Percentiles rank a stretch among this genome's conserved stretches.
Evolutionary conservation across 2,113 vertebrate genomes (phyloP).

Genomic region (Cryptotis parvus): DNA sequence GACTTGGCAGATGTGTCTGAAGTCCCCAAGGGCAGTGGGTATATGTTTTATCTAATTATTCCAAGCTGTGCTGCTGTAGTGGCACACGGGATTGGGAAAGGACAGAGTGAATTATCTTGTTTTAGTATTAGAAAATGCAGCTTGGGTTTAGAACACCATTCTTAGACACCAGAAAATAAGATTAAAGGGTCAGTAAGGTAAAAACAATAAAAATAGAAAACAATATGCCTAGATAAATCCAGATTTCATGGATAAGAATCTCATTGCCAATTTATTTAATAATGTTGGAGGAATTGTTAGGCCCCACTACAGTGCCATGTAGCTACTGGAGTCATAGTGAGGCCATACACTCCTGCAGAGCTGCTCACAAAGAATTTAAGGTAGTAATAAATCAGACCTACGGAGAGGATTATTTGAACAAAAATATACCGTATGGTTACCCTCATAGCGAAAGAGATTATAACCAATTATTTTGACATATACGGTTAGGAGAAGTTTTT

Average conservation of each 20-base stretch:
- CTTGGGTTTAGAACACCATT: not conserved
- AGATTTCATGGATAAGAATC: not conserved
- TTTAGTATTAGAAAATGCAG: slow-evolving; percentile 12
- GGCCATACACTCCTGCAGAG: not conserved
- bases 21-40: not conserved
- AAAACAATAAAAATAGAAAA: not conserved
- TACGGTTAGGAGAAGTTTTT: not conserved
- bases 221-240: not conserved
- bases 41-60: slow-evolving; percentile 66
- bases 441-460: not conserved
- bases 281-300: not conserved
- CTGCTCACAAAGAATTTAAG: not conserved
- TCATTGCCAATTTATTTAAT: not conserved
- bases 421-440: not conserved
- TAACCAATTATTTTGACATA: not conserved
- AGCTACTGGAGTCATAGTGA: not conserved
- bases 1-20: slow-evolving; percentile 55
- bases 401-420: not conserved
- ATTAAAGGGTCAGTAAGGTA: not conserved
- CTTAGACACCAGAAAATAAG: not conserved
- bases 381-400: not conserved
- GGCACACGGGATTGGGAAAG: not conserved
- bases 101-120: not conserved
- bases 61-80: not conserved
- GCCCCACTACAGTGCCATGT: not conserved